Percentiles rank a stretch among this genome's conserved stretches.
phyloP scores from a whole-genome alignment of 2,888 invertebrate species.

The Allolobophora icterica region DNA sequence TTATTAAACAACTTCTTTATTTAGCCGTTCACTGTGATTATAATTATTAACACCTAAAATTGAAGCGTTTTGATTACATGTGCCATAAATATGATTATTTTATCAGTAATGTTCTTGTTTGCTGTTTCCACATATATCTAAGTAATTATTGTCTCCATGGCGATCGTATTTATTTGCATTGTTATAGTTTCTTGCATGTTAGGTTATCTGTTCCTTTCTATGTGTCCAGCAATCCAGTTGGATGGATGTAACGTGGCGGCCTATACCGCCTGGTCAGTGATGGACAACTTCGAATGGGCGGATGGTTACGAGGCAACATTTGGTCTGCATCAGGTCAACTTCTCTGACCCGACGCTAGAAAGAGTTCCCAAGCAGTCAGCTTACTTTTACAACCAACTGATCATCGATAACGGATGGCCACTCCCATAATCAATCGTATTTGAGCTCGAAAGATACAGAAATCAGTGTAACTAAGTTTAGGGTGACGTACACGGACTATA shows the following conservation, averaged over 20 bases:
- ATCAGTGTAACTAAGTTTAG: too few relatives aligned
- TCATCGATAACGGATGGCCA: conserved; percentile 36
- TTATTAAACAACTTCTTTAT: too few relatives aligned
- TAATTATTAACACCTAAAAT: too few relatives aligned
- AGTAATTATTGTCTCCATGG: not conserved
- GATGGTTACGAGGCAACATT: conserved; percentile 75
- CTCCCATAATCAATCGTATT: not conserved
- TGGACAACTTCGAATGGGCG: conserved; percentile 83
- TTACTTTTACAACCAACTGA: conserved; percentile 42
- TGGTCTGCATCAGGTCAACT: conserved; percentile 76
- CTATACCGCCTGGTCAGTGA: conserved; percentile 78
- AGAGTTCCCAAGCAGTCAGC: conserved; percentile 73
- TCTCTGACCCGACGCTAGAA: conserved; percentile 73
- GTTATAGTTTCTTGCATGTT: not conserved
- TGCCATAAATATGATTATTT: too few relatives aligned
- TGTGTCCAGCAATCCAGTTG: conserved; percentile 42
- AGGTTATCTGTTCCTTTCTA: too few relatives aligned
- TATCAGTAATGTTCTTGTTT: too few relatives aligned
- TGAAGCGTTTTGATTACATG: too few relatives aligned
- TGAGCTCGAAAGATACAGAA: too few relatives aligned
- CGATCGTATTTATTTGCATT: not conserved
- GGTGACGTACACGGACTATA: too few relatives aligned
- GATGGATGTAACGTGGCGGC: conserved; percentile 64
- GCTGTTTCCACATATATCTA: not conserved
- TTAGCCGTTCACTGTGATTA: too few relatives aligned